Base-by-base conservation (phyloP, 2,888 invertebrate species). In the Xestia xanthographa region DNA sequence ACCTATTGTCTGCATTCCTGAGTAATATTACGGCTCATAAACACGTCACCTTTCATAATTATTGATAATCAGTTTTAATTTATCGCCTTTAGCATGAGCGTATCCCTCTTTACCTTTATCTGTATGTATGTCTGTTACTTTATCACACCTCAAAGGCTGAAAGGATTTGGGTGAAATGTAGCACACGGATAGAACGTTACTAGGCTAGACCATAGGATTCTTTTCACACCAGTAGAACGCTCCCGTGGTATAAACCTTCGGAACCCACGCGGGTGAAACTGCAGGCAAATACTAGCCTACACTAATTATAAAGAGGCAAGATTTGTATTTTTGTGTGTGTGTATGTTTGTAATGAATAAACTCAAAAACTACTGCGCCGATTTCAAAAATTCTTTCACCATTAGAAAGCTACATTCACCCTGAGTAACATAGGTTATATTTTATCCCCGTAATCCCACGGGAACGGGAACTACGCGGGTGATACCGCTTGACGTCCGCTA, bases 1-100 rank as follows among this genome's bases (percentile, higher is more conserved):
- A 69, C 69, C 66, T 41, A 84, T 84, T 81, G 81, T 80, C 69
- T 45, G 69, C 73, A 45, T 80, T 41, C 14, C 79, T 56, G 48
- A 63, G 66, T 48, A 75, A 56, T 56, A 72, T 80, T 70, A 62
- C 48, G n/a, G 14, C 62, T 74, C 85, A 67, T 84, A 73, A 80
- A 84, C 43, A 81, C 58, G 56, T 82, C 69, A 70, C 38, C 14
- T 73, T 45, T 66, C 50, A 60, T 48, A 53, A 63, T 63, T 41
- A 58, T 70, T 53, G 26, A 26, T 56, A 56, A 83, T 78, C 65
- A 43, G 26, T 5, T 60, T 38, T 56, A 45, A 80, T 73, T 50
- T 80, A 81, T 77, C 34, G 26, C 8, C 41, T 34, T 62, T 76
- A 62, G 53, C 53, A 26, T 4, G 29, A 56, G 14, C 2, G 48